phyloP scores from a whole-genome alignment of 1,140 invertebrate genomes.

The Bombus balteatus region DNA sequence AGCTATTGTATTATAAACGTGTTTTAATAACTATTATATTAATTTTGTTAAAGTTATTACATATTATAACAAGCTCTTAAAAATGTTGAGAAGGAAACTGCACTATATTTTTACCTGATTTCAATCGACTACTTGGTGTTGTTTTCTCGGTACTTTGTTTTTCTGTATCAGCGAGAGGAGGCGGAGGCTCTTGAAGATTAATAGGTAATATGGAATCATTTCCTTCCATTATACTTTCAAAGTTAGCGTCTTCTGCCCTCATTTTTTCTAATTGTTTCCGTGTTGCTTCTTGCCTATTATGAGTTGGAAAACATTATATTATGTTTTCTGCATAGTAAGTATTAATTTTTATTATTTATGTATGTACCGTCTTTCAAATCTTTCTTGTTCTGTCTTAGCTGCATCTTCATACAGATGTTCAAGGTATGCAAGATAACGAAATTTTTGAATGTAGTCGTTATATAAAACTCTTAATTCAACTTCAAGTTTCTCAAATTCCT shows the following conservation, averaged over 20 bases:
- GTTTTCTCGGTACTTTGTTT: slow-evolving; percentile 72
- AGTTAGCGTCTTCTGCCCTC: slow-evolving; percentile 79
- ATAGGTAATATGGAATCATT: slow-evolving; percentile 78
- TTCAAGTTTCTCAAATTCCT: slow-evolving; percentile 97
- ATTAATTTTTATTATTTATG: not conserved
- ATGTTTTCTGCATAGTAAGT: not conserved
- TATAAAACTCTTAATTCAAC: slow-evolving; percentile 93
- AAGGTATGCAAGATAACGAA: slow-evolving; percentile 93
- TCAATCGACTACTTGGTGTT: slow-evolving; percentile 59
- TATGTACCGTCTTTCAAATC: slow-evolving; percentile 83
- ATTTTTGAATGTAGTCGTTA: slow-evolving; percentile 93
- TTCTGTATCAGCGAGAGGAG: slow-evolving; percentile 63
- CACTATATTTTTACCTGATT: slow-evolving; percentile 56
- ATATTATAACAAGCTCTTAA: not conserved
- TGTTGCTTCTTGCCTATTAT: slow-evolving; percentile 80
- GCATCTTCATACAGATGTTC: slow-evolving; percentile 90
- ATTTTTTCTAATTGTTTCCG: slow-evolving; percentile 83
- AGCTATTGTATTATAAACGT: slow-evolving; percentile 54
- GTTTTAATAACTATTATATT: slow-evolving; percentile 1
- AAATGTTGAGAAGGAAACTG: not conserved
- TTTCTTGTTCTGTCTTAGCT: slow-evolving; percentile 87
- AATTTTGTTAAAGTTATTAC: slow-evolving; percentile 8
- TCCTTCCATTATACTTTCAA: slow-evolving; percentile 80
- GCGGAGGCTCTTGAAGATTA: slow-evolving; percentile 74
- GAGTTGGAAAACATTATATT: not conserved